Evolutionary conservation across 2,113 vertebrate species (phyloP).

Genomic region (Cololabis saira): DNA sequence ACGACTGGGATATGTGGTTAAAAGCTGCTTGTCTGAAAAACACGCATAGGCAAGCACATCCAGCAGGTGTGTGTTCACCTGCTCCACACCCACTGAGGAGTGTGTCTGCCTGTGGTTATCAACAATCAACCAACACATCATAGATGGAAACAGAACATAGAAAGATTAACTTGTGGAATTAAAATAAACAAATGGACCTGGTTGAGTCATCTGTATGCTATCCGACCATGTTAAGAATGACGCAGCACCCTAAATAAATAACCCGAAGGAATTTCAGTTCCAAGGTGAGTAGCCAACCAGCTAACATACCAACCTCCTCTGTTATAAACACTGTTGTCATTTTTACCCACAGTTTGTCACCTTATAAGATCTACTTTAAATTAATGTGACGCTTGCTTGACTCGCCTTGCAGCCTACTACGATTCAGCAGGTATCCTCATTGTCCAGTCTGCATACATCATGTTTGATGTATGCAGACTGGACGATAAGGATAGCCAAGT

Average conservation of each 20-base stretch:
- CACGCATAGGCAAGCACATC: conserved; percentile 12
- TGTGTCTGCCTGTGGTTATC: conserved; percentile 52
- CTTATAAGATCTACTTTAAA: neutral
- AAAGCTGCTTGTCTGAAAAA: neutral
- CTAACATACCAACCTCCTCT: too few species aligned
- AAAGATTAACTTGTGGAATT: too few species aligned
- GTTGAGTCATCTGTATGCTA: neutral
- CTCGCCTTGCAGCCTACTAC: neutral
- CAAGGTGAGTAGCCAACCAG: too few species aligned
- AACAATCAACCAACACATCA: too few species aligned
- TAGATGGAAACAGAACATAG: too few species aligned
- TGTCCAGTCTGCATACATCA: neutral
- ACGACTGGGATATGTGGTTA: neutral
- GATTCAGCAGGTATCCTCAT: conserved; percentile 4
- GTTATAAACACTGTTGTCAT: too few species aligned
- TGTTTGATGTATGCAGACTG: neutral
- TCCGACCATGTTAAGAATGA: too few species aligned
- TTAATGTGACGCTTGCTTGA: neutral
- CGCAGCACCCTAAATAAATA: too few species aligned
- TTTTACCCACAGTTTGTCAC: neutral
- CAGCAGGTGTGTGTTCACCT: conserved; percentile 75
- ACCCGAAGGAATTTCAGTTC: too few species aligned
- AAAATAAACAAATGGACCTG: neutral
- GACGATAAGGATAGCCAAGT: neutral
- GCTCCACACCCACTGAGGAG: conserved; percentile 62